Evolutionary conservation across 1,140 invertebrate genomes (phyloP).

Genomic region (Pinna nobilis): DNA sequence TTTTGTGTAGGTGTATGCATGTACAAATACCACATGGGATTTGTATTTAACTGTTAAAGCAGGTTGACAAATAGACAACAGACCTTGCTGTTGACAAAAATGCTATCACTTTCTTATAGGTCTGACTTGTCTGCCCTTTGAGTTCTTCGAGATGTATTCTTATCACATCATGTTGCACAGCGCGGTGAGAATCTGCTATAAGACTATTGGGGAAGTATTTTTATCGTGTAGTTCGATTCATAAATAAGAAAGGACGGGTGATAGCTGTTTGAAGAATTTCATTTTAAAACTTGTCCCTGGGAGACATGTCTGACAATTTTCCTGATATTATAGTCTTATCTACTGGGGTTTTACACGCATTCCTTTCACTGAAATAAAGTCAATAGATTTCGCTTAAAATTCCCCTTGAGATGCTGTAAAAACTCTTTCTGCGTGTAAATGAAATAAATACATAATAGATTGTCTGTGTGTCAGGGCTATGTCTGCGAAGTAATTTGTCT

Average conservation of each 20-base stretch:
- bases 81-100: too few species aligned
- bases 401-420: slow-evolving; percentile 38
- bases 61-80: too few species aligned
- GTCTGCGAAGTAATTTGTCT: slow-evolving; percentile 43
- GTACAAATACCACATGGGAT: too few species aligned
- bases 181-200: too few species aligned
- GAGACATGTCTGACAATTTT: slow-evolving; percentile 12
- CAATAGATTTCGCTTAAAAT: slow-evolving; percentile 43
- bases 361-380: slow-evolving; percentile 16
- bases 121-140: too few species aligned
- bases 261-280: slow-evolving; percentile 27
- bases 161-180: too few species aligned
- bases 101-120: too few species aligned
- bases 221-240: not conserved
- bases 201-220: not conserved
- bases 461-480: slow-evolving; percentile 35
- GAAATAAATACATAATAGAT: slow-evolving; percentile 51
- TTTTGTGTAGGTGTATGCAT: too few species aligned
- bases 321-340: slow-evolving; percentile 29
- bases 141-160: too few species aligned
- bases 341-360: slow-evolving; percentile 25
- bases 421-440: slow-evolving; percentile 51
- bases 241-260: slow-evolving; percentile 5
- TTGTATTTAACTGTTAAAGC: too few species aligned
- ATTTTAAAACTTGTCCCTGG: slow-evolving; percentile 16